Base-by-base conservation (phyloP, 2,888 invertebrate genomes). In the Ariolimax columbianus region DNA sequence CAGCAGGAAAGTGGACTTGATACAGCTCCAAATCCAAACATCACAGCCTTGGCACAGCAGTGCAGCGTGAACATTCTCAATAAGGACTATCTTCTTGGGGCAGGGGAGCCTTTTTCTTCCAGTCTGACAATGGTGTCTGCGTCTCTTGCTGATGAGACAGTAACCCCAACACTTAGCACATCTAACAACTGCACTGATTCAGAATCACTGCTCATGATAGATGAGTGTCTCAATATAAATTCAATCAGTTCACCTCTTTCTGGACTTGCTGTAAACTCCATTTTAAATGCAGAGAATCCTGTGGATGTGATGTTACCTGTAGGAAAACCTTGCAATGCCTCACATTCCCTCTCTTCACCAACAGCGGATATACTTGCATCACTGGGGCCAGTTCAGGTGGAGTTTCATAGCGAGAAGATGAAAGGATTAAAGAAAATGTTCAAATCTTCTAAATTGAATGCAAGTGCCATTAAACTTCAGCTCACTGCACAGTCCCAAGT, bases 321-420 rank as follows among this genome's bases (percentile, higher is more conserved):
- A 36, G 91, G 91, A 83, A 88, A 88, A 63, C 86, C 88, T 1
- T 86, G 88, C 7, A 86, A 88, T 23, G 88, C 88, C 3, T n/a
- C 78, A 23, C 30, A 47, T 23, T 73, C 86, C n/a, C 75, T 87
- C 23, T 80, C 88, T 14, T 83, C 88, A 33, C 89, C 88, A 30
- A 81, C 66, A 38, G 7, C 84, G 30, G 86, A 87, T 47, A 59
- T 83, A 66, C 77, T 88, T 1, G 77, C 83, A n/a, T 88, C 89
- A 36, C 68, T 85, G 55, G 87, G 87, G 36, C 89, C 91, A 7
- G 89, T 90, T 9, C 87, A 89, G 4, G 87, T 92, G 30, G 87
- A 98, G 70, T 97, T 98, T 55, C 96, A 96, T 94, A 98, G 98
- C 94, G 97, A 97, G 91, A 98, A 98, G 94, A 98, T 98, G 98